Evolutionary conservation across 1,140 invertebrate genomes (phyloP), one percentile per base, ranked within the genome.

Genomic region (Caerostris darwini): DNA sequence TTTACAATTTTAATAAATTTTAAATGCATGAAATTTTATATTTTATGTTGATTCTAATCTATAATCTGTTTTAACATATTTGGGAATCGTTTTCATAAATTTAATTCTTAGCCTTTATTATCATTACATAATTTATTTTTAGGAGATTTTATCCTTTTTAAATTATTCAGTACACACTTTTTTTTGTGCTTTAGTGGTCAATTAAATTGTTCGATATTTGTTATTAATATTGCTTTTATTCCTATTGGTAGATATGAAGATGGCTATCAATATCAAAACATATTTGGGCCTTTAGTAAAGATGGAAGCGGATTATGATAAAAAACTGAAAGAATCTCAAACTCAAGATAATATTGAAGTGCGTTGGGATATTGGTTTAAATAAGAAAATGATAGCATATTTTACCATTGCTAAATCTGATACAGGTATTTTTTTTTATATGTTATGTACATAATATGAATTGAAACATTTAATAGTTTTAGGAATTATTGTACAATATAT

Each of bases 231-330:
- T 34, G 34, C 34, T 34, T 34, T 34, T 67, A 67, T 34, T 81
- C 34, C 10, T 54, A 7, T 90, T 53, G 67, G 82, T 81, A 97
- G 98, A 57, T 99, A 99, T 96, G 99, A 99, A 96, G 99, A 99
- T 97, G 99, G 99, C 7, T 99, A 99, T 96, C 99, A 99, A 96
- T 99, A 99, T 96, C 98, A 99, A 96, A 99, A 99, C 95, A 99
- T 99, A 71, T 99, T 99, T 97, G 98, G 98, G 0, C 99, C 99
- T 0, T 96, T 99, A 4, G 99, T 99, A 0, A 99, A 99, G 96
- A 96, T 99, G 64, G 99, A 99, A 96, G 99, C 99, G 0, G 99
- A 99, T 95, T 99, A 99, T 96, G 99, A 99, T 96, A 99, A 99
- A 95, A 98, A 99, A 92, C 96, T 99, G 61, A 99, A 99, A 96